Conservation (phyloP, 1,140 invertebrate species). For the Himalopsyche phryganea region DNA sequence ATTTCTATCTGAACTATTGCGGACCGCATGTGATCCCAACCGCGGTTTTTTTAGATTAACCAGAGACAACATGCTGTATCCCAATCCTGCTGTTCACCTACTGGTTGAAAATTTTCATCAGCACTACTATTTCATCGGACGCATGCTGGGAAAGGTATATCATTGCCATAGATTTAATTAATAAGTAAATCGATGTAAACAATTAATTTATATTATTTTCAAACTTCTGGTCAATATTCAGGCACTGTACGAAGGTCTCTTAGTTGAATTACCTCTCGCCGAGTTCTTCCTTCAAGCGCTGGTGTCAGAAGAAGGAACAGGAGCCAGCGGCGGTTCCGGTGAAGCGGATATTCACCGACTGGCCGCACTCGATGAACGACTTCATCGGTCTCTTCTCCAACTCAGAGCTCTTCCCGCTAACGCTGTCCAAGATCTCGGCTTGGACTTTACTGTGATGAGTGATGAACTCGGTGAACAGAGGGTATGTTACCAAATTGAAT, state of each 20-base stretch:
- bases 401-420: conserved; percentile 74
- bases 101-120: conserved; percentile 80
- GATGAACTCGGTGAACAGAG: conserved; percentile 88
- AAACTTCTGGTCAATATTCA: conserved; percentile 38
- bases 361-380: conserved; percentile 85
- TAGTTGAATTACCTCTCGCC: conserved; percentile 91
- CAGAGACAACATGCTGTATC: conserved; percentile 90
- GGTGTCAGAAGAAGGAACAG: conserved; percentile 67
- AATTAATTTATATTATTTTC: too few relatives aligned
- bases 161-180: neutral
- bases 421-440: conserved; percentile 73
- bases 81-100: conserved; percentile 86
- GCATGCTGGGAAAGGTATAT: conserved; percentile 86
- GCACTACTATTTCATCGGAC: conserved; percentile 95
- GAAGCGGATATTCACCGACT: conserved; percentile 89
- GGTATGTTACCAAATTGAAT: conserved; percentile 50
- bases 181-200: too few relatives aligned
- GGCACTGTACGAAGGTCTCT: conserved; percentile 91
- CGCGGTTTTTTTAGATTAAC: conserved; percentile 91
- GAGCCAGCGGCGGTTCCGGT: conserved; percentile 64
- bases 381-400: conserved; percentile 88
- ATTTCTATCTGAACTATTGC: conserved; percentile 82
- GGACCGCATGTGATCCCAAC: conserved; percentile 94
- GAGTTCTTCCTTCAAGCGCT: conserved; percentile 90
- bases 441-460: conserved; percentile 92